Base-by-base conservation (phyloP, 2,113 vertebrate genomes). In the Takifugu bimaculatus region DNA sequence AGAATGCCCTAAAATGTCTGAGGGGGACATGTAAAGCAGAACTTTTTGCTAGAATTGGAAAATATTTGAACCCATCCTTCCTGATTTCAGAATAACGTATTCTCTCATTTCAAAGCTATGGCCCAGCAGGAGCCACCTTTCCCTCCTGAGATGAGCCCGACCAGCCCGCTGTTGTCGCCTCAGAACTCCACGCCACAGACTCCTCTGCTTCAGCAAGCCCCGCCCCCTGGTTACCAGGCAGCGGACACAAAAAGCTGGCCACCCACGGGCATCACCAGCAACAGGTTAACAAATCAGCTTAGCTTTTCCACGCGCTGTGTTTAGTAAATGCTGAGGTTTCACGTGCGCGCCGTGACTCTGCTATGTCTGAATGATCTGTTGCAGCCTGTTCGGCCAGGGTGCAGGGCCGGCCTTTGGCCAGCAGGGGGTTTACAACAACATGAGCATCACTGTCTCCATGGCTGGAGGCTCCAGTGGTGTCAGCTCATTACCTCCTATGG, bases 381-480 rank as follows among this genome's bases (percentile, higher is more conserved):
- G 4, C 91, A 97, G 95, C 54, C 89, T 96, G 26, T 97, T 93
- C 89, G 89, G 88, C 83, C 94, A 92, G 90, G 87, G 68, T 60
- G 47, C 91, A 0, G 88, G 87, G 13, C 92, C 88, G 42, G 57
- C 72, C 1, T 92, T 91, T 15, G 80, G 85, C 63, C 95, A 96
- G 88, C 94, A 94, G 79, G 94, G 94, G 68, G 90, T 97, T 49
- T 98, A 97, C 92, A 98, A 98, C 91, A 98, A 97, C 84, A 97
- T 98, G 96, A 97, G 94, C 91, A 97, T 97, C 88, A 97, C 96
- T 0, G 95, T 98, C 64, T 96, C 96, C 79, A 97, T 98, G 96
- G 95, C 93, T 0, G 93, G 94, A 26, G 92, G 92, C 54, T 93
- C 93, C 5, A 82, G 91, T 4, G 88, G 81, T 2, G 93, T 93